Base-by-base conservation (phyloP, 2,797 vertebrate species). In the Etheostoma perlongum region DNA sequence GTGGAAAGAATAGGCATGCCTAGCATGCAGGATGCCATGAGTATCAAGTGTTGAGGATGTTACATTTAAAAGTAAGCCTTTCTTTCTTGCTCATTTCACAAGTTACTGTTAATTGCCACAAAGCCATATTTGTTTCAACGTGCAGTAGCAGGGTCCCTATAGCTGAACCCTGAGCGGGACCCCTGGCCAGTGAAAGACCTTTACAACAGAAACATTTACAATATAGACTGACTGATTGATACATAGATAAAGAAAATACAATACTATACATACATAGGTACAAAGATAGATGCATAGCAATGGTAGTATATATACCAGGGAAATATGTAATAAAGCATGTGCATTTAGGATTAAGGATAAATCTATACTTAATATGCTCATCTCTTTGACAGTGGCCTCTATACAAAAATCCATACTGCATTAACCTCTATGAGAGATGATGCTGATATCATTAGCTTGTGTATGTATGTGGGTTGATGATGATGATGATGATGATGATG, bases 401-500 rank as follows among this genome's bases (percentile, higher is more conserved):
- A 60, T 82, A 77, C 79, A 72, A 88, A 84, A 90, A 90, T 92
- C 91, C 90, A 92, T 92, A 91, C 54, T 83, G 80, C 82, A 91
- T 92, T 89, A 91, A 90, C 85, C 85, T 89, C 80, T 59, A 66
- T 78, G 76, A 69, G 65, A 81, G 76, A 86, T 84, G 79, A 88
- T 89, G 81, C 84, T 78, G 76, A 78, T 86, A 83, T 86, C 78
- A 85, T 88, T 84, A 81, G 71, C 61, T 76, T 58, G 21, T 74
- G 75, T 76, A 72, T 76, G 74, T 82, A 47, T 79, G 74, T 76
- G 63, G 68, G 67, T 19, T 42, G 40, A 58, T 36, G 42, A 65
- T 63, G 57, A 85, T 30, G 30, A 30, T 30, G 30, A 30, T 30
- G 27, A 30, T 1, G 72, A 69, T 68, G 72, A 77, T 80, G 72